Conservation (phyloP, 2,113 vertebrate genomes). For the Azemiops feae region DNA sequence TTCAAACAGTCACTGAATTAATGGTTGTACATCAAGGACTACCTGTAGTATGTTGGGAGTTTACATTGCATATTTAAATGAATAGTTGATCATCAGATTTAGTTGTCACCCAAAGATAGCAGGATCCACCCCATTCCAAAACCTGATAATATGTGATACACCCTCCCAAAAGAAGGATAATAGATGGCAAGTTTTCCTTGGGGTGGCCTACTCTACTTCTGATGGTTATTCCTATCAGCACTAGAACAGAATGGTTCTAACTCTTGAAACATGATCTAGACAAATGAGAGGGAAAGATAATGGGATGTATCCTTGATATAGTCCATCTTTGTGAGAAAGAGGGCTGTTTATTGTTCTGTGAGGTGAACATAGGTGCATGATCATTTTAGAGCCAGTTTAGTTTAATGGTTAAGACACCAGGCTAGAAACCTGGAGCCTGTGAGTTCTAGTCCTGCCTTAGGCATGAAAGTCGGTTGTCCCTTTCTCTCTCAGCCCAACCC, state of each 20-base stretch:
- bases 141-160: background rate
- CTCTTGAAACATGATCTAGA: background rate
- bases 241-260: too few species aligned
- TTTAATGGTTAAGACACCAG: too few species aligned
- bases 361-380: background rate
- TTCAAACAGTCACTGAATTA: too few species aligned
- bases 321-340: background rate
- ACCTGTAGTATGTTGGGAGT: background rate
- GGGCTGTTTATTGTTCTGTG: background rate
- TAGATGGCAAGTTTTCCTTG: background rate
- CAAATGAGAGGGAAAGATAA: background rate
- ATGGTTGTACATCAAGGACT: too few species aligned
- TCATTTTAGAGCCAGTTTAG: too few species aligned
- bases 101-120: background rate
- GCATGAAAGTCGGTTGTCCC: too few species aligned
- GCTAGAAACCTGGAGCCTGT: too few species aligned
- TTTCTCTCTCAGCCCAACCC: too few species aligned
- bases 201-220: background rate
- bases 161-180: background rate
- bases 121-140: background rate
- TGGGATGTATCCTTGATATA: background rate
- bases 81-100: background rate
- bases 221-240: background rate
- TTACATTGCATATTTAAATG: background rate
- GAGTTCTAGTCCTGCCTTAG: too few species aligned